Conservation (phyloP, 2,797 vertebrate genomes). For the Todus mexicanus region DNA sequence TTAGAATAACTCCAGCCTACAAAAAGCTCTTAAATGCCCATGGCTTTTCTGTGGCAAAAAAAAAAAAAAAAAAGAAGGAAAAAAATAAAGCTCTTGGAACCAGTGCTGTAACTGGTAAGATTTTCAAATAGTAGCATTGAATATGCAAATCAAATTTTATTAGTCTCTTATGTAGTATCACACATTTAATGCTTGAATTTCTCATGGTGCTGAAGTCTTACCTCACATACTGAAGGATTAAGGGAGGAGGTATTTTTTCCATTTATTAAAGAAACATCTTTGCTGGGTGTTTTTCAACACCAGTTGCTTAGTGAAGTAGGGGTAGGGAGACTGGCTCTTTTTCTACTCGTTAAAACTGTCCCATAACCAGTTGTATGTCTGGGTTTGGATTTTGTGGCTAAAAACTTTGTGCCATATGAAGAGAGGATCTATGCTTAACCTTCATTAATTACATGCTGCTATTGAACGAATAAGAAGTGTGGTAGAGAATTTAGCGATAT, state of each 20-base stretch:
- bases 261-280: neutral
- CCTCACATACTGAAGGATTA: neutral
- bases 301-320: neutral
- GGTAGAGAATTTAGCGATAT: neutral
- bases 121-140: neutral
- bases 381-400: neutral
- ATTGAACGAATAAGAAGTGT: neutral
- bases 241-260: neutral
- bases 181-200: neutral
- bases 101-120: neutral
- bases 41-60: neutral
- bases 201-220: neutral
- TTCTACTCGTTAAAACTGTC: neutral
- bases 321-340: neutral
- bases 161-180: neutral
- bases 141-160: neutral
- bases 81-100: neutral
- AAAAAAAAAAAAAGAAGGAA: no score
- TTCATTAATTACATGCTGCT: neutral
- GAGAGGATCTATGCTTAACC: neutral
- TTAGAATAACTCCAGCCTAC: neutral
- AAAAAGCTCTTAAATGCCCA: neutral
- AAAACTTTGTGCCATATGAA: neutral
- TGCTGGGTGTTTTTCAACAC: neutral
- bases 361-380: neutral